Evolutionary conservation across 2,888 invertebrate genomes (phyloP).

Genomic region (Trissolcus brochymenae): DNA sequence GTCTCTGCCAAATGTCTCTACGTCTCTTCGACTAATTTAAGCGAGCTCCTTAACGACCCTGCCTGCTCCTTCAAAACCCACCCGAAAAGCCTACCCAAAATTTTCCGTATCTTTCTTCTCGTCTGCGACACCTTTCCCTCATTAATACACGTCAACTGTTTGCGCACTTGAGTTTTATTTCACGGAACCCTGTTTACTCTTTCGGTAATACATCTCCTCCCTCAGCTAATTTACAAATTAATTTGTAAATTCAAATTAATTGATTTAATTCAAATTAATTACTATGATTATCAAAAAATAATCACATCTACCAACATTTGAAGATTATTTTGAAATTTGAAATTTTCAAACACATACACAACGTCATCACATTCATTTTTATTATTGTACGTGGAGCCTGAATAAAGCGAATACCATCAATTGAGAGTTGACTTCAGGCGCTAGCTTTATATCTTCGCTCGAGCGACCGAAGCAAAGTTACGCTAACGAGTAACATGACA

Average conservation of each 20-base stretch:
- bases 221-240: neutral
- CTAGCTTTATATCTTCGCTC: conserved; percentile 33
- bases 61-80: conserved; percentile 35
- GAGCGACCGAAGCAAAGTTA: conserved; percentile 47
- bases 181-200: conserved; percentile 6
- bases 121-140: conserved; percentile 21
- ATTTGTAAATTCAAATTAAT: neutral
- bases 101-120: conserved; percentile 36
- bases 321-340: too few species aligned
- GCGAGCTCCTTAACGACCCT: conserved; percentile 53
- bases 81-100: conserved; percentile 13
- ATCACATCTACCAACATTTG: too few species aligned
- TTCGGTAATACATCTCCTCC: neutral
- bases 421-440: conserved; percentile 33
- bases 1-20: conserved; percentile 44
- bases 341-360: too few species aligned
- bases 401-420: conserved; percentile 32
- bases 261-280: neutral
- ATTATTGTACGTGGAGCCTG: conserved; percentile 4
- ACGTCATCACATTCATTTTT: too few species aligned
- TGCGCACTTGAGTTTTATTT: conserved; percentile 23
- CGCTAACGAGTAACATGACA: conserved; percentile 54
- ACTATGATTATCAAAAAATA: too few species aligned
- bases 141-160: conserved; percentile 33
- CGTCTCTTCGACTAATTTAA: conserved; percentile 54